phyloP scores from a whole-genome alignment of 2,113 vertebrate genomes.

The Poecilia latipinna region DNA sequence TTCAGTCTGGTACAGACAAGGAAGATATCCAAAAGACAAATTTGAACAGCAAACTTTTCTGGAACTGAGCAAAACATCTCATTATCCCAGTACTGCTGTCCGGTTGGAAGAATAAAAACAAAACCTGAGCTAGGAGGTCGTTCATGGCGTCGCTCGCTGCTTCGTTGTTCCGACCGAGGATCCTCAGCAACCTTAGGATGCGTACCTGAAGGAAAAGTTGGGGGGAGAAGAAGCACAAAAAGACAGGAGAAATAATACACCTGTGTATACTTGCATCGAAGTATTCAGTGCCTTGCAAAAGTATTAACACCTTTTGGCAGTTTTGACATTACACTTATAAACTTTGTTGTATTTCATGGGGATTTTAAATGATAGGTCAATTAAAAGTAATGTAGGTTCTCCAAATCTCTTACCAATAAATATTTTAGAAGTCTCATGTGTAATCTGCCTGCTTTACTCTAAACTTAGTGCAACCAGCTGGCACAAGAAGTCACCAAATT shows the following conservation, averaged over 20 bases:
- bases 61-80: background rate
- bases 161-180: conserved; percentile 86
- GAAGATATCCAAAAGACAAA: background rate
- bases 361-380: background rate
- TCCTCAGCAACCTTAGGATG: conserved; percentile 85
- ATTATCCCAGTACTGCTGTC: background rate
- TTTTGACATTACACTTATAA: too few relatives aligned
- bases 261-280: background rate
- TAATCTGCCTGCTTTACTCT: background rate
- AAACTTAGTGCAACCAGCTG: background rate
- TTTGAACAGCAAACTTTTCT: background rate
- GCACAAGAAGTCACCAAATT: background rate
- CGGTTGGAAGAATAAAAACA: background rate
- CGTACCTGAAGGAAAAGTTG: conserved; percentile 68
- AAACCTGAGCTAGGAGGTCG: conserved; percentile 89
- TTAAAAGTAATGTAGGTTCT: too few relatives aligned
- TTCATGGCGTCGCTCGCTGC: conserved; percentile 87
- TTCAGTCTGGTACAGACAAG: background rate
- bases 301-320: too few relatives aligned
- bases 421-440: too few relatives aligned
- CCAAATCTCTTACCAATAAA: too few relatives aligned
- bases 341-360: too few relatives aligned
- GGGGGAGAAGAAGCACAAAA: background rate
- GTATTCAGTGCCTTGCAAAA: too few relatives aligned
- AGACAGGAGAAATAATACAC: background rate